Conservation (phyloP, 2,797 vertebrate genomes). For the Oreochromis grahami region DNA sequence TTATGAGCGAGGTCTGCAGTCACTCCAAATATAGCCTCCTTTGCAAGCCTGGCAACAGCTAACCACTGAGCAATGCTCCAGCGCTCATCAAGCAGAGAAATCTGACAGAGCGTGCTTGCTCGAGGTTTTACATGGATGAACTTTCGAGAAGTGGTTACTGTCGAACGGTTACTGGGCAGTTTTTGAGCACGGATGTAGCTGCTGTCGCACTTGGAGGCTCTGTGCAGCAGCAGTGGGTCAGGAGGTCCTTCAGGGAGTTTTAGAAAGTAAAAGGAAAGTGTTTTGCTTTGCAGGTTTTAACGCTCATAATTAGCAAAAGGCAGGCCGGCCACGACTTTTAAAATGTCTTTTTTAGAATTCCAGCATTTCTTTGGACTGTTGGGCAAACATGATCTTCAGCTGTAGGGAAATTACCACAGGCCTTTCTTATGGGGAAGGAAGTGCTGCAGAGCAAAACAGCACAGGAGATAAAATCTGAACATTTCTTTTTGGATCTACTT, state of each 20-base stretch:
- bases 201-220: not conserved
- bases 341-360: not conserved
- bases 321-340: not conserved
- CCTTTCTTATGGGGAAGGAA: not conserved
- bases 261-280: not conserved
- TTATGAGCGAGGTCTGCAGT: not conserved
- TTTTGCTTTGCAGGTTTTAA: not conserved
- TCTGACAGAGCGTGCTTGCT: conserved; percentile 3
- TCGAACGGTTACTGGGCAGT: conserved; percentile 9
- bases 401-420: not conserved
- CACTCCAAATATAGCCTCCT: conserved; percentile 8
- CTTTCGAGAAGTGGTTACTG: not conserved
- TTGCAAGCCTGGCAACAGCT: not conserved
- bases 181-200: not conserved
- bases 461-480: not conserved
- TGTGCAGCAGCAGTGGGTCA: not conserved
- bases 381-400: not conserved
- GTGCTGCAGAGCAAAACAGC: not conserved
- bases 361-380: not conserved
- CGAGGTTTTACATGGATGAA: conserved; percentile 23
- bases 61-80: conserved; percentile 18
- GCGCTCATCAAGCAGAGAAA: not conserved
- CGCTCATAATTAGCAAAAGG: not conserved
- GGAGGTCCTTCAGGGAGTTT: not conserved
- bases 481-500: not conserved